Evolutionary conservation across 2,888 invertebrate genomes (phyloP).

Genomic region (Oligia latruncula): DNA sequence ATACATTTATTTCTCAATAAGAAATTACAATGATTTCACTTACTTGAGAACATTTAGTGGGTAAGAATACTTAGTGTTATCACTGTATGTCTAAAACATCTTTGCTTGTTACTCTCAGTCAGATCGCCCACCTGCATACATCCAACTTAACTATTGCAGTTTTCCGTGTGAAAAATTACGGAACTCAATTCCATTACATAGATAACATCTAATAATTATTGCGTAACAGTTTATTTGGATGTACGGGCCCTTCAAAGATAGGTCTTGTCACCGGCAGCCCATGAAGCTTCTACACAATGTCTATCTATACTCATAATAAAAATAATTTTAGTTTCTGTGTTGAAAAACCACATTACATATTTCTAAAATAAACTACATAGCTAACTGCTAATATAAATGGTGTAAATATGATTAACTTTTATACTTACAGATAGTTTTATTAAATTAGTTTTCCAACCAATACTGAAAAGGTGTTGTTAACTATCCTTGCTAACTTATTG

Average conservation of each 20-base stretch:
- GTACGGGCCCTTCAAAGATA: neutral
- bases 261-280: slow-evolving; percentile 36
- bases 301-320: slow-evolving; percentile 62
- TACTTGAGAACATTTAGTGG: slow-evolving; percentile 3
- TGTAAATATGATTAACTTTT: slow-evolving; percentile 85
- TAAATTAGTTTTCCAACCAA: slow-evolving; percentile 85
- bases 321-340: slow-evolving; percentile 63
- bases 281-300: slow-evolving; percentile 59
- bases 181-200: slow-evolving; percentile 6
- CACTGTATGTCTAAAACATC: slow-evolving; percentile 6
- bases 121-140: slow-evolving; percentile 15
- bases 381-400: slow-evolving; percentile 84
- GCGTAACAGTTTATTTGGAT: slow-evolving; percentile 43
- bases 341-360: slow-evolving; percentile 68
- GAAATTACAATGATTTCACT: neutral
- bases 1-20: neutral
- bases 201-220: neutral
- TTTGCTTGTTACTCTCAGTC: slow-evolving; percentile 32
- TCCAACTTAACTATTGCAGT: slow-evolving; percentile 21
- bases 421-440: slow-evolving; percentile 82
- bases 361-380: slow-evolving; percentile 84
- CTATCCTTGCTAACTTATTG: slow-evolving; percentile 86
- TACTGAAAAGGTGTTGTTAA: slow-evolving; percentile 87
- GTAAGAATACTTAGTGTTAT: neutral
- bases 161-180: neutral